A percentile compares a stretch with the other conserved stretches of the same genome.
Evolutionary conservation across 2,888 invertebrate genomes (phyloP).

Genomic region (Pachliopta kotzebuea): DNA sequence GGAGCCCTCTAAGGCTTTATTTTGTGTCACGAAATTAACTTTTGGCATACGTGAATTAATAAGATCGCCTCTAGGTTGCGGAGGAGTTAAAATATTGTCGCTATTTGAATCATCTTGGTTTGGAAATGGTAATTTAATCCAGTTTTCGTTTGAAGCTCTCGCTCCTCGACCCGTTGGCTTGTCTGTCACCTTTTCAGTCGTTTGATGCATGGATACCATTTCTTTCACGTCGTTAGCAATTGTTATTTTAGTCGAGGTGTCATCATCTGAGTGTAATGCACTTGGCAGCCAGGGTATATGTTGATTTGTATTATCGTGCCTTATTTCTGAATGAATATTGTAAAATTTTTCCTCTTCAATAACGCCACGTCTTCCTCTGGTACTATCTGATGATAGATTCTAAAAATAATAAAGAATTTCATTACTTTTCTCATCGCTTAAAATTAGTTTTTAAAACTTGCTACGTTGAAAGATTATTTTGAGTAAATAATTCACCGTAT

Average conservation of each 20-base stretch:
- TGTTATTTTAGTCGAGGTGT: conserved; percentile 67
- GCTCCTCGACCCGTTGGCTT: conserved; percentile 81
- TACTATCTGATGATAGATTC: conserved; percentile 43
- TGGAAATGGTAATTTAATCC: conserved; percentile 81
- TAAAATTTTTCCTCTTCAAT: conserved; percentile 74
- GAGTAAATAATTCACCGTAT: too few species aligned
- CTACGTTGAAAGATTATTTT: too few species aligned
- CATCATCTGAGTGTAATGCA: conserved; percentile 59
- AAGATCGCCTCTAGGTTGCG: conserved; percentile 77
- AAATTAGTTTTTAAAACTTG: too few species aligned
- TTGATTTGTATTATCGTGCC: conserved; percentile 47
- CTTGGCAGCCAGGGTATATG: conserved; percentile 68
- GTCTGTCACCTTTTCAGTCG: conserved; percentile 70
- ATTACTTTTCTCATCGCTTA: too few species aligned
- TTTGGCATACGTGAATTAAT: conserved; percentile 82
- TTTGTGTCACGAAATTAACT: conserved; percentile 84
- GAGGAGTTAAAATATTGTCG: conserved; percentile 73
- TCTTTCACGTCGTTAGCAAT: conserved; percentile 61
- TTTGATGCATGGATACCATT: conserved; percentile 54
- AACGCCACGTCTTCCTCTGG: conserved; percentile 66
- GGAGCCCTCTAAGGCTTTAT: conserved; percentile 73
- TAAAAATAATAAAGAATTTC: background rate
- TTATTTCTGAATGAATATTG: conserved; percentile 56
- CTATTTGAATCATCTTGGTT: conserved; percentile 52
- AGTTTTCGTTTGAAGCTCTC: conserved; percentile 81